These are phyloP conservation scores for Trematocara stigmaticum DNA, from an alignment of 2,113 vertebrate genomes.

Conservation along the genomic window DNA sequence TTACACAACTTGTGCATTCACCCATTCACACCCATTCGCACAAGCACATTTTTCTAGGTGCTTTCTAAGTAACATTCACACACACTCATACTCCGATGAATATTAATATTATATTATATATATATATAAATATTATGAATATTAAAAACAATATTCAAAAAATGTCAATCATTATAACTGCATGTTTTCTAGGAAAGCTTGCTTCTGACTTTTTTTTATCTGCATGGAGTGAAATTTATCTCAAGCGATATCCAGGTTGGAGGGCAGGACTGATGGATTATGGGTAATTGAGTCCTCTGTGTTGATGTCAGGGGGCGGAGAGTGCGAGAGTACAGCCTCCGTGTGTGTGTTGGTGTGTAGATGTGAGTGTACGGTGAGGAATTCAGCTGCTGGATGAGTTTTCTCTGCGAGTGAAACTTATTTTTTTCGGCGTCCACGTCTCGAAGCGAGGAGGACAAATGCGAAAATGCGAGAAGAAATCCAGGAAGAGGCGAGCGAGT, in stretches of 20 bases:
- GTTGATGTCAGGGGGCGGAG: constrained; percentile 54
- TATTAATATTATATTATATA: too few relatives aligned
- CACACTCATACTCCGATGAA: too few relatives aligned
- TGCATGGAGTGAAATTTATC: not conserved
- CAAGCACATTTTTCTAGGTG: too few relatives aligned
- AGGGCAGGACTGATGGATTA: constrained; percentile 30
- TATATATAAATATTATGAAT: too few relatives aligned
- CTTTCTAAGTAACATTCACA: too few relatives aligned
- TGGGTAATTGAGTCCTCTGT: constrained; percentile 67
- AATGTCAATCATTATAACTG: too few relatives aligned
- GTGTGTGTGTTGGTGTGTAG: constrained; percentile 8
- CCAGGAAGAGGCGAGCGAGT: constrained; percentile 24
- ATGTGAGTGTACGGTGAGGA: constrained; percentile 23
- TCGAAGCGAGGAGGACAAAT: not conserved
- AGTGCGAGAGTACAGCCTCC: not conserved
- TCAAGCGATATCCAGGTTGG: not conserved
- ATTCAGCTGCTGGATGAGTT: constrained; percentile 23
- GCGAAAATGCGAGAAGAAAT: constrained; percentile 49
- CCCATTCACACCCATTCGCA: too few relatives aligned
- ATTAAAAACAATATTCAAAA: too few relatives aligned
- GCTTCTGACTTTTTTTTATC: too few relatives aligned
- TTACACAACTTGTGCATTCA: too few relatives aligned
- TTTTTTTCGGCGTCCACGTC: not conserved
- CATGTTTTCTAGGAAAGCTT: too few relatives aligned
- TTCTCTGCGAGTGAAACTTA: not conserved